phyloP scores from a whole-genome alignment of 2,113 vertebrate genomes.

The Isurus oxyrinchus region DNA sequence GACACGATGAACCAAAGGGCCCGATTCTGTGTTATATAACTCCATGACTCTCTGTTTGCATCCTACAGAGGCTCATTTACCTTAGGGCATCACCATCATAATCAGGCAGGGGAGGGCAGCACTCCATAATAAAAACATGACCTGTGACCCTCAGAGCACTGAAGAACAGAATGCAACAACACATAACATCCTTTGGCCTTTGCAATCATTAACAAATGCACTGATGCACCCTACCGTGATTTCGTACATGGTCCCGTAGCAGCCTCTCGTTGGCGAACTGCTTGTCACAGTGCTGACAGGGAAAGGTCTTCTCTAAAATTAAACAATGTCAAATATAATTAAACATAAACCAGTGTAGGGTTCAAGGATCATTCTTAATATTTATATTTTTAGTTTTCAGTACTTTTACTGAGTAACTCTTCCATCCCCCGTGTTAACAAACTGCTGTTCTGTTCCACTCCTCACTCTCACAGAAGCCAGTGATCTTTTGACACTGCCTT shows the following conservation, averaged over 20 bases:
- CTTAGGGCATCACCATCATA: neutral
- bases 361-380: neutral
- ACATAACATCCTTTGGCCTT: neutral
- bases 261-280: constrained; percentile 62
- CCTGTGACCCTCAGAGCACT: neutral
- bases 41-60: neutral
- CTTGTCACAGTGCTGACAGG: constrained; percentile 61
- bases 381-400: neutral
- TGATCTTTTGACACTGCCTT: neutral
- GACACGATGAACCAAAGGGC: too few relatives aligned
- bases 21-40: too few relatives aligned
- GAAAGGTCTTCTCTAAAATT: constrained; percentile 46
- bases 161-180: neutral
- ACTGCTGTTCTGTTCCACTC: neutral
- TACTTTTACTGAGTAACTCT: neutral
- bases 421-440: neutral
- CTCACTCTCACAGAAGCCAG: neutral
- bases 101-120: neutral
- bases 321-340: neutral
- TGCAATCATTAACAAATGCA: neutral
- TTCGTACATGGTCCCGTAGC: constrained; percentile 55
- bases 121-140: neutral
- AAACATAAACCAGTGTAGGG: neutral
- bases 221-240: constrained; percentile 48
- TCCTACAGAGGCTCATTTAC: neutral